A percentile compares a stretch with the other conserved stretches of the same genome.
phyloP scores from a whole-genome alignment of 2,797 vertebrate genomes.

The Lerista edwardsae region DNA sequence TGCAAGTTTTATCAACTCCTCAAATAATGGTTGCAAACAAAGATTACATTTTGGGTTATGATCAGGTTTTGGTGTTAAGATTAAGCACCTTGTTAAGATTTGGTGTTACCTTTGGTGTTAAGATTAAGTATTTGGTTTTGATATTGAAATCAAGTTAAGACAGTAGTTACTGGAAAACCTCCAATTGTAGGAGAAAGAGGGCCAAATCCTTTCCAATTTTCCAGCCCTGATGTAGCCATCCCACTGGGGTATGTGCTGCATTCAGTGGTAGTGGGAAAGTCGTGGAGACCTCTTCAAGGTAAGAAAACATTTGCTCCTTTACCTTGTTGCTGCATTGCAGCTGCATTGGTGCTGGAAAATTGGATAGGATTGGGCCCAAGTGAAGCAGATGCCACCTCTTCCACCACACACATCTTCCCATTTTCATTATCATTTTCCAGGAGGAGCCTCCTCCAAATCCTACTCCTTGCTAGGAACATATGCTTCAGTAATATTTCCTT shows the following conservation, averaged over 20 bases:
- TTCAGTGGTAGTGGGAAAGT: too few relatives aligned
- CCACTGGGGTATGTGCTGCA: too few relatives aligned
- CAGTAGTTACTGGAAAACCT: neutral
- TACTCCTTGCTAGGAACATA: neutral
- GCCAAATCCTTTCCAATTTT: too few relatives aligned
- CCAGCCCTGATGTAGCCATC: too few relatives aligned
- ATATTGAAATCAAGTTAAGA: neutral
- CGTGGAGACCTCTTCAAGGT: too few relatives aligned
- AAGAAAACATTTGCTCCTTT: too few relatives aligned
- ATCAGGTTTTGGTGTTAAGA: neutral
- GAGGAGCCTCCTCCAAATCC: neutral
- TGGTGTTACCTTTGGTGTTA: neutral
- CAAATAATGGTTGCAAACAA: neutral
- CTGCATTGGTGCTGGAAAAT: too few relatives aligned
- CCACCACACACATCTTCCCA: neutral
- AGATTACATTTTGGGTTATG: neutral
- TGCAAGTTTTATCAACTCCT: neutral
- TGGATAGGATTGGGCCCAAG: too few relatives aligned
- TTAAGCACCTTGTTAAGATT: too few relatives aligned
- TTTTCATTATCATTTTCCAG: neutral
- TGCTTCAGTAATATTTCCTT: neutral
- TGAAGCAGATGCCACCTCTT: too few relatives aligned
- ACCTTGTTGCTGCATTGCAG: too few relatives aligned
- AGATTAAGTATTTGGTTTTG: slow-evolving; percentile 5
- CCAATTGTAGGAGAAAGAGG: too few relatives aligned